Conservation (phyloP, 2,797 vertebrate species). For the Cercopithecus diana region DNA sequence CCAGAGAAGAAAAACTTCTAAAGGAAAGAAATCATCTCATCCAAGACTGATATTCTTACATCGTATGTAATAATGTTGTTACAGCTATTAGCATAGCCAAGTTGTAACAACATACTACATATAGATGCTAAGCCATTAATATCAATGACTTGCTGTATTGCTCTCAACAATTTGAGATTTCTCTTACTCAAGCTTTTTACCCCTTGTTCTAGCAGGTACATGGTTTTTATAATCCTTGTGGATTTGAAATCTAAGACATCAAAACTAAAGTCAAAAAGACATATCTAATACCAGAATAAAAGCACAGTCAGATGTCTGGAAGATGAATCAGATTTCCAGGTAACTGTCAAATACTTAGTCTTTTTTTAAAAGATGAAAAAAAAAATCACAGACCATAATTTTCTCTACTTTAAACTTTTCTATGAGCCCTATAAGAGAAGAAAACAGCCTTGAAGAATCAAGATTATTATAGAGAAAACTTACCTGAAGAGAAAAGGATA, state of each 20-base stretch:
- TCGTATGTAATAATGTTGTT: background rate
- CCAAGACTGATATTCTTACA: too few species aligned
- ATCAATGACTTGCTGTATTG: background rate
- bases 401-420: slow-evolving; percentile 48
- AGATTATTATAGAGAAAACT: background rate
- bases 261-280: slow-evolving; percentile 13
- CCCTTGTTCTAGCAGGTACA: background rate
- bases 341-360: background rate
- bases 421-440: slow-evolving; percentile 40
- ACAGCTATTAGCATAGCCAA: background rate
- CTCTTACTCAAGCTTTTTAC: background rate
- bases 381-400: slow-evolving; percentile 16
- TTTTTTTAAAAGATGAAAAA: background rate
- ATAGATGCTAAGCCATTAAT: background rate
- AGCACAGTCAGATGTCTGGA: slow-evolving; percentile 20
- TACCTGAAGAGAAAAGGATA: slow-evolving; percentile 33
- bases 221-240: background rate
- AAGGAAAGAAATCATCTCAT: background rate
- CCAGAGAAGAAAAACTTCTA: background rate
- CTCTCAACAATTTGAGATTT: background rate
- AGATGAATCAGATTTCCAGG: slow-evolving; percentile 23
- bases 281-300: background rate
- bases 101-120: background rate
- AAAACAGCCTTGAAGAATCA: slow-evolving; percentile 19
- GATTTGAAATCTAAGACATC: slow-evolving; percentile 33